Conservation (phyloP, 2,888 invertebrate genomes). For the Blomia tropicalis region DNA sequence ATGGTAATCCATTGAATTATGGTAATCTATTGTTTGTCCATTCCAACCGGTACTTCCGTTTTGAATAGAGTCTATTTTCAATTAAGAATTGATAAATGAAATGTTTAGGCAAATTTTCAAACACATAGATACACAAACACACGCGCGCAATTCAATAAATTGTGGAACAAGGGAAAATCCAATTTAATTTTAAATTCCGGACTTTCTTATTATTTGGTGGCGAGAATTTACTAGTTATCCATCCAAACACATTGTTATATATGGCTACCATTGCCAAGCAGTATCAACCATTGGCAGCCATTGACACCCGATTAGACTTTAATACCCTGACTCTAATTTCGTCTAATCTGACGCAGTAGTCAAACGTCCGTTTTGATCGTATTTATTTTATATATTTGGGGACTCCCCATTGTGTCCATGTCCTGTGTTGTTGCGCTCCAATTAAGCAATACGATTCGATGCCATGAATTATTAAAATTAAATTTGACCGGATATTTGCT, state of each 20-base stretch:
- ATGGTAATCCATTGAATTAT: constrained; percentile 1
- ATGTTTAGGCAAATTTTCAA: background rate
- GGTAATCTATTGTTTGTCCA: background rate
- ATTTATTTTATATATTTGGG: background rate
- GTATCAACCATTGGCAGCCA: background rate
- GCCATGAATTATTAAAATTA: constrained; percentile 15
- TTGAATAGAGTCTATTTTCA: background rate
- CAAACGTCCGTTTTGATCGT: background rate
- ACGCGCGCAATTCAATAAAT: too few species aligned
- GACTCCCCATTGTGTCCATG: background rate
- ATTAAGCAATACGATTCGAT: background rate
- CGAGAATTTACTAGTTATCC: too few species aligned
- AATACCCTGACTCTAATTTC: constrained; percentile 7
- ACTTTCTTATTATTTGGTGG: background rate
- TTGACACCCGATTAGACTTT: constrained; percentile 1
- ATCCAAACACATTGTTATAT: too few species aligned
- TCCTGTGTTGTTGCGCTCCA: background rate
- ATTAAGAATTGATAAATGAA: constrained; percentile 9
- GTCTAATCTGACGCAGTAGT: background rate
- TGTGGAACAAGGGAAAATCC: too few species aligned
- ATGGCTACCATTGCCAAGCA: background rate
- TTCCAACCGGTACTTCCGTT: background rate
- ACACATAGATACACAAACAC: too few species aligned
- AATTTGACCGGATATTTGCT: constrained; percentile 12
- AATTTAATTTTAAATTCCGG: background rate